These are phyloP conservation scores for Hippopotamyrus pictus DNA, from an alignment of 2,797 vertebrate genomes.

Conservation along the genomic window DNA sequence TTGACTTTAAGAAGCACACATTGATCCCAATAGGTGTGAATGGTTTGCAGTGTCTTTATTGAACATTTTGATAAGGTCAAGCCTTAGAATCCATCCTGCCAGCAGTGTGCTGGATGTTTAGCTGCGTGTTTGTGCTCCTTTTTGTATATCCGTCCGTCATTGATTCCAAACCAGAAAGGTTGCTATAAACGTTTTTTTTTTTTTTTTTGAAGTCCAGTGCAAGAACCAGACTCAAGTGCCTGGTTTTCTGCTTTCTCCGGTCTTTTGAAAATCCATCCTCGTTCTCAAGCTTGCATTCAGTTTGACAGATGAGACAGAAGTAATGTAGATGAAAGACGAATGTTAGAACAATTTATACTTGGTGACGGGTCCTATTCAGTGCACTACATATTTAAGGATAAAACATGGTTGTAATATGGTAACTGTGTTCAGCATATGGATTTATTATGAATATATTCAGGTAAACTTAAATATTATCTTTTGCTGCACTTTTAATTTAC, in stretches of 20 bases:
- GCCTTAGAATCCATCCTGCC: conserved; percentile 14
- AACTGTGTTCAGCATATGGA: neutral
- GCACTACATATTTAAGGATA: neutral
- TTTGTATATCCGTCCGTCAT: conserved; percentile 3
- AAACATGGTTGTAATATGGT: neutral
- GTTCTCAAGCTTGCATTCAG: neutral
- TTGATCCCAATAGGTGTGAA: neutral
- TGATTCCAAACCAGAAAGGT: conserved; percentile 17
- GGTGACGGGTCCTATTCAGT: neutral
- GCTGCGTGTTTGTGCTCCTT: neutral
- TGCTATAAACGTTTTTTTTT: neutral
- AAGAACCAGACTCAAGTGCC: neutral
- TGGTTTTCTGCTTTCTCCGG: neutral
- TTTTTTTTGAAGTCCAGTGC: neutral
- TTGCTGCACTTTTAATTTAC: neutral
- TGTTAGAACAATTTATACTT: neutral
- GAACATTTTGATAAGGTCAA: conserved; percentile 24
- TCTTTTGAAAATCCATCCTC: neutral
- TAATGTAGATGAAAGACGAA: conserved; percentile 8
- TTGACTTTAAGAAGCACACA: neutral
- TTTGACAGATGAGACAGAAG: conserved; percentile 4
- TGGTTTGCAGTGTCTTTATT: conserved; percentile 20
- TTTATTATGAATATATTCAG: neutral
- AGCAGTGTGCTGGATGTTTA: neutral
- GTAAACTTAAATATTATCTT: neutral